phyloP scores from a whole-genome alignment of 2,797 vertebrate genomes.

The Graptemys geographica region DNA sequence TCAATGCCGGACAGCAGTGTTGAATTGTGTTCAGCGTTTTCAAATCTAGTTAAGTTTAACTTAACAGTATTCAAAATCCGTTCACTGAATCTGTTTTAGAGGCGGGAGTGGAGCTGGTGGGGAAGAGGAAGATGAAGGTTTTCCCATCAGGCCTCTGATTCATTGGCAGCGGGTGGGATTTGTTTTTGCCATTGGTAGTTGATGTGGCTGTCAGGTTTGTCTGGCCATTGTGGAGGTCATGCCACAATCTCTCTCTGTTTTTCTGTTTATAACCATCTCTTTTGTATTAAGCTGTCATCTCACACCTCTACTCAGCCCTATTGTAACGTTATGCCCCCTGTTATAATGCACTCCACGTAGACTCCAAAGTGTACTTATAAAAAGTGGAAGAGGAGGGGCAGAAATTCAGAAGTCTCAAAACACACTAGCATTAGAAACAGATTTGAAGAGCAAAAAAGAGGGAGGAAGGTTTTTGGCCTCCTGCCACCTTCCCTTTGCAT shows the following conservation, averaged over 20 bases:
- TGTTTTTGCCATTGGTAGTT: slow-evolving; percentile 29
- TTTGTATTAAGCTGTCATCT: slow-evolving; percentile 56
- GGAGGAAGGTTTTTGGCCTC: background rate
- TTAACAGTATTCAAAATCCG: background rate
- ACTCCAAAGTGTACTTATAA: slow-evolving; percentile 39
- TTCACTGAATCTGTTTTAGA: background rate
- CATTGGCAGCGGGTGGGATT: background rate
- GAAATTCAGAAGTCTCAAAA: slow-evolving; percentile 7
- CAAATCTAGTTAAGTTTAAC: background rate
- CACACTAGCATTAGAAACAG: background rate
- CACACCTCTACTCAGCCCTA: slow-evolving; percentile 54
- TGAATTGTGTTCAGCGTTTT: background rate
- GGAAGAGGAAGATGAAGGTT: background rate
- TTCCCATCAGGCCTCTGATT: background rate
- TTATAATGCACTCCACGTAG: slow-evolving; percentile 37
- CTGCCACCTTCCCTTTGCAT: background rate
- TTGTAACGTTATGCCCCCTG: slow-evolving; percentile 60
- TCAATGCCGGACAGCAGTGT: fast-evolving
- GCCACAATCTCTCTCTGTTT: background rate
- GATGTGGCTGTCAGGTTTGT: background rate
- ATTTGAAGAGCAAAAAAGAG: slow-evolving; percentile 6
- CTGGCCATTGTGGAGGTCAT: slow-evolving; percentile 10
- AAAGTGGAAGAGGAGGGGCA: background rate
- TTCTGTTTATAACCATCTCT: slow-evolving; percentile 62
- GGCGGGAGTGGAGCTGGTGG: background rate